Evolutionary conservation across 2,113 vertebrate genomes (phyloP).

Genomic region (Penelope pileata): DNA sequence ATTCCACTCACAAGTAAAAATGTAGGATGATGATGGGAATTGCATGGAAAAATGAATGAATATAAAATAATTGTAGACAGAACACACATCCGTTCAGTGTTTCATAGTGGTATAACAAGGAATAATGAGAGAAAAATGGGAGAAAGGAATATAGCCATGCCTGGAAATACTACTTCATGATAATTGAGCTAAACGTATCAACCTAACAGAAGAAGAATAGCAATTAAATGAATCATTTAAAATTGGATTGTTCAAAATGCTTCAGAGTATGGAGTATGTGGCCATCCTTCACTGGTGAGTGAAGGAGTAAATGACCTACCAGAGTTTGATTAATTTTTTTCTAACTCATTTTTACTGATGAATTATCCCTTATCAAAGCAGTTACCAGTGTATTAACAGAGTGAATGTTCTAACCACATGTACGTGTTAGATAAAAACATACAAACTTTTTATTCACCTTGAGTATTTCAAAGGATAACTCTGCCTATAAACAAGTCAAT

Average conservation of each 20-base stretch:
- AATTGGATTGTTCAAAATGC: neutral
- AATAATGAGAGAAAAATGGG: neutral
- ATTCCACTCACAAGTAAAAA: neutral
- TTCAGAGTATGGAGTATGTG: neutral
- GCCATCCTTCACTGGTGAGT: neutral
- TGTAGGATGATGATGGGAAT: neutral
- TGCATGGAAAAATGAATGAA: neutral
- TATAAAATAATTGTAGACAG: neutral
- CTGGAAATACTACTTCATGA: neutral
- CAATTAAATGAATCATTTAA: neutral
- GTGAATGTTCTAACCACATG: neutral
- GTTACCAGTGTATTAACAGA: neutral
- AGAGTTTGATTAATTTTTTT: fast-evolving
- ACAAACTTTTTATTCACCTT: neutral
- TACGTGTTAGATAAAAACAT: neutral
- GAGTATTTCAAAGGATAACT: neutral
- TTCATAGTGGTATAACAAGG: neutral
- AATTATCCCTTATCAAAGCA: neutral
- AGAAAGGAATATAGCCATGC: neutral
- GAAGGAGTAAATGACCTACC: neutral
- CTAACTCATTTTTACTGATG: neutral
- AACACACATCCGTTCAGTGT: neutral
- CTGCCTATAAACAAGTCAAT: neutral
- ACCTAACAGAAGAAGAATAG: neutral
- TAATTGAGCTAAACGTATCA: neutral